Evolutionary conservation across 2,797 vertebrate genomes (phyloP).

Genomic region (Xerus rutilus): DNA sequence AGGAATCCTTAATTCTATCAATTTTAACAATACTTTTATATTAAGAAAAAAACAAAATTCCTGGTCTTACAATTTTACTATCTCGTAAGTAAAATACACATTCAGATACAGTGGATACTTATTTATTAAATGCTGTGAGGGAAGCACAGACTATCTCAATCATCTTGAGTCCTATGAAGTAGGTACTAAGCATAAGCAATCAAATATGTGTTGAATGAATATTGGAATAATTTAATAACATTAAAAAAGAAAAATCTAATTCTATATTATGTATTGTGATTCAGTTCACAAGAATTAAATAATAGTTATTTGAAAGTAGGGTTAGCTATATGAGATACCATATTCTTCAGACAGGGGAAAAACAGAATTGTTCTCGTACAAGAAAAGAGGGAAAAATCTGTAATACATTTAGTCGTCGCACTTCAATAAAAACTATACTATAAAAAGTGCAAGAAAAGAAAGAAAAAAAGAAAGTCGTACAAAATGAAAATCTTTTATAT

Average conservation of each 20-base stretch:
- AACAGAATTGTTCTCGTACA: background rate
- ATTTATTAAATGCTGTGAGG: background rate
- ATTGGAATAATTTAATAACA: constrained; percentile 52
- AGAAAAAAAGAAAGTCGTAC: too few species aligned
- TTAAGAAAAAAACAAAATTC: constrained; percentile 36
- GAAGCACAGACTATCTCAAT: constrained; percentile 45
- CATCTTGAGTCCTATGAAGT: background rate
- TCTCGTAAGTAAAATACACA: background rate
- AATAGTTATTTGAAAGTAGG: constrained; percentile 17
- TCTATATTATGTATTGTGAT: background rate
- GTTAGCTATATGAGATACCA: background rate
- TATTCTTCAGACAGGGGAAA: background rate
- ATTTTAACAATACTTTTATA: constrained; percentile 51
- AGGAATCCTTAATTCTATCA: background rate
- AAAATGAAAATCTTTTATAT: constrained; percentile 18
- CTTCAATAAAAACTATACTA: constrained; percentile 32
- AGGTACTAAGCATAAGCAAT: constrained; percentile 22
- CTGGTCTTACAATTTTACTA: background rate
- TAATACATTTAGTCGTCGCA: background rate
- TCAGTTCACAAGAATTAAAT: background rate
- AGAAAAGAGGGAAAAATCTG: background rate
- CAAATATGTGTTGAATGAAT: background rate
- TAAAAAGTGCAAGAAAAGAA: background rate
- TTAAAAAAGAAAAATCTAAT: constrained; percentile 22
- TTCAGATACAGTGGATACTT: background rate